These are phyloP conservation scores for Hanleya hanleyi DNA, from an alignment of 2,888 invertebrate species.

Conservation along the genomic window DNA sequence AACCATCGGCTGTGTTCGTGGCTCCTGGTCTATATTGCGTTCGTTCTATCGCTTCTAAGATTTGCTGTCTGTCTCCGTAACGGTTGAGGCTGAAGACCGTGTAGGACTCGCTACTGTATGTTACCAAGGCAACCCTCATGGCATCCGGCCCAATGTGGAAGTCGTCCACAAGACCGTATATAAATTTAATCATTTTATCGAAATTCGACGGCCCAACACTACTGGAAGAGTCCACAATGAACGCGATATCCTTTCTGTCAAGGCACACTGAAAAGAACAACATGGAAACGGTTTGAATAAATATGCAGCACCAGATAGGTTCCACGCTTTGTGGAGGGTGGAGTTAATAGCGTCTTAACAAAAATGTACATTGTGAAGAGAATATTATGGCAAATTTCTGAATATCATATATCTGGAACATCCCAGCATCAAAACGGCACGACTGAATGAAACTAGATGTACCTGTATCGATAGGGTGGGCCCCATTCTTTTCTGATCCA, in stretches of 20 bases:
- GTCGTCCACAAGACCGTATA: conserved; percentile 44
- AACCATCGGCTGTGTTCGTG: conserved; percentile 62
- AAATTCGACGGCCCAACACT: conserved; percentile 56
- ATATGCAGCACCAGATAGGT: no score
- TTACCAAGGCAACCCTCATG: conserved; percentile 58
- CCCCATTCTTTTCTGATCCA: no score
- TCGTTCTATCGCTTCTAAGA: conserved; percentile 45
- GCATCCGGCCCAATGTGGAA: conserved; percentile 45
- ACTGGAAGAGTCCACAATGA: conserved; percentile 61
- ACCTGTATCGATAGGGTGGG: no score
- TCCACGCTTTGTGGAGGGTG: no score
- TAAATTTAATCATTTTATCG: conserved; percentile 46
- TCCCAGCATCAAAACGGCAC: no score
- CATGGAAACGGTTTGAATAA: no score
- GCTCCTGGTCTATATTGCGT: conserved; percentile 55
- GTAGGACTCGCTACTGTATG: conserved; percentile 53
- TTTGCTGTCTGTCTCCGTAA: conserved; percentile 36
- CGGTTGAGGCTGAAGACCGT: conserved; percentile 58
- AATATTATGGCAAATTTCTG: no score
- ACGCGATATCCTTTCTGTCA: conserved; percentile 53
- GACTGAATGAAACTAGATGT: no score
- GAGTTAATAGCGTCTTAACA: no score
- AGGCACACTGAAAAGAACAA: conserved; percentile 59
- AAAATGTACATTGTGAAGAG: no score
- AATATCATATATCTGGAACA: no score